A percentile compares a stretch with the other conserved stretches of the same genome.
Evolutionary conservation across 2,797 vertebrate species (phyloP).

Genomic region (Choloepus didactylus): DNA sequence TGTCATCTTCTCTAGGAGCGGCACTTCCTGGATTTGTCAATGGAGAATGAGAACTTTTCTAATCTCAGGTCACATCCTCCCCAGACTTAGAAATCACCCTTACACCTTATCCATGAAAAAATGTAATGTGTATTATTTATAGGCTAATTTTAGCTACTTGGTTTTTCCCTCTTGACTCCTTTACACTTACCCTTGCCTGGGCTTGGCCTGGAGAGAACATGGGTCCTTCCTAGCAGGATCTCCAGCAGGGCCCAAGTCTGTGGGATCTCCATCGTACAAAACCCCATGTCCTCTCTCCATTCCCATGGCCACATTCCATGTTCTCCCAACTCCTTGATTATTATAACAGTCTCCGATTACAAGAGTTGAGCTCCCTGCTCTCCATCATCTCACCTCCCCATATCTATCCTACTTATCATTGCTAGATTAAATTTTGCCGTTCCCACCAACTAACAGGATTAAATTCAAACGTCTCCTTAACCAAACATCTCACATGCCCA

Average conservation of each 20-base stretch:
- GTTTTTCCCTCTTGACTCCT: too few relatives aligned
- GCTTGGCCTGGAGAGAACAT: background rate
- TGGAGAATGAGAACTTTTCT: background rate
- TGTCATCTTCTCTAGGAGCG: background rate
- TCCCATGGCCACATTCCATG: background rate
- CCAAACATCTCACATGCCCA: background rate
- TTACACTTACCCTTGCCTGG: background rate
- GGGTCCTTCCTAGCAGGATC: background rate
- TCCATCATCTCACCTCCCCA: background rate
- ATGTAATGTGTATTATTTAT: background rate
- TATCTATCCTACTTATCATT: background rate
- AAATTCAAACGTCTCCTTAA: background rate
- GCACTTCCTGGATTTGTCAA: constrained; percentile 27
- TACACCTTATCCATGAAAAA: background rate
- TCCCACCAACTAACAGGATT: background rate
- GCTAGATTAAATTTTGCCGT: background rate
- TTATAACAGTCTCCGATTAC: background rate
- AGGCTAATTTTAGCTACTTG: background rate
- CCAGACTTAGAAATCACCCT: background rate
- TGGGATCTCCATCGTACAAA: background rate
- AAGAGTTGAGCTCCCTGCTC: background rate
- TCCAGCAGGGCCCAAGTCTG: background rate
- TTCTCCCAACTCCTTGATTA: background rate
- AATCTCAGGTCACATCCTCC: background rate
- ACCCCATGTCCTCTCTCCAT: background rate